These are phyloP conservation scores for Trachymyrmex cornetzi DNA, from an alignment of 1,140 invertebrate species.

Conservation along the genomic window DNA sequence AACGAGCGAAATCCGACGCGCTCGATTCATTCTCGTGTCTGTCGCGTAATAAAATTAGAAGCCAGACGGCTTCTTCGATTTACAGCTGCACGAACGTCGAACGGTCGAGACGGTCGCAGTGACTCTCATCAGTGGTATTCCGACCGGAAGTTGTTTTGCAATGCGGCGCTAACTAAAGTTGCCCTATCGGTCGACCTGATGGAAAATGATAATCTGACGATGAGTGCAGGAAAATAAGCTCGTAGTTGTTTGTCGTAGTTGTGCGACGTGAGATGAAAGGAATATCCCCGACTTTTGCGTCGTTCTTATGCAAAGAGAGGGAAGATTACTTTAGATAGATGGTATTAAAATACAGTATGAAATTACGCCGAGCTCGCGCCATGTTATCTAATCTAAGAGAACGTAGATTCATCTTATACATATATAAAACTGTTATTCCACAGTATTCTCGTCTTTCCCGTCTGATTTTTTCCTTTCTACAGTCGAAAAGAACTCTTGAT, in stretches of 20 bases:
- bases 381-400: background rate
- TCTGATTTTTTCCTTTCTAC: background rate
- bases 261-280: background rate
- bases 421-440: background rate
- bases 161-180: background rate
- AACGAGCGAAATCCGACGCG: slow-evolving; percentile 4
- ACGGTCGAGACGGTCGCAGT: background rate
- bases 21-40: slow-evolving; percentile 24
- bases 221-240: background rate
- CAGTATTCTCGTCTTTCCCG: background rate
- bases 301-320: background rate
- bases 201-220: slow-evolving; percentile 19
- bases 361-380: background rate
- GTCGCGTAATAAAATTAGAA: slow-evolving; percentile 60
- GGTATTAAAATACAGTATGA: background rate
- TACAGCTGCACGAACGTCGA: slow-evolving; percentile 28
- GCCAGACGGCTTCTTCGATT: slow-evolving; percentile 44
- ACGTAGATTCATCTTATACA: background rate
- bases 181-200: slow-evolving; percentile 6
- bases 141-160: slow-evolving; percentile 36
- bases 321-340: slow-evolving; percentile 14
- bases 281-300: slow-evolving; percentile 21
- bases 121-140: slow-evolving; percentile 18
- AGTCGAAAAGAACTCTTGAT: background rate
- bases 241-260: background rate